Base-by-base conservation (phyloP, 2,113 vertebrate genomes). In the Salvelinus alpinus region DNA sequence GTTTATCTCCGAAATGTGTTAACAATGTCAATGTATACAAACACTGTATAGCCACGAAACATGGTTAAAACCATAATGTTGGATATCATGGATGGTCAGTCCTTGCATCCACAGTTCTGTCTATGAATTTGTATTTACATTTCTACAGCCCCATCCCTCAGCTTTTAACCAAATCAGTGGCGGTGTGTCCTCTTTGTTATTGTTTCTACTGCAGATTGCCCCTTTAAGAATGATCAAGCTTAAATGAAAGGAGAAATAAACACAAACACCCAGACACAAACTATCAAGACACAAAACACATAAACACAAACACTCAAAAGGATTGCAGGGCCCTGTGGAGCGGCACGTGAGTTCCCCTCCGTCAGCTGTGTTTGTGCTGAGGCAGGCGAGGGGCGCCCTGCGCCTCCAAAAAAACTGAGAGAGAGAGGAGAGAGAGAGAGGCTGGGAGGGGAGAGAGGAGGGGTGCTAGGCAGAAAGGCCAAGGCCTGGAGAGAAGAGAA, bases 321-420 rank as follows among this genome's bases (percentile, higher is more conserved):
- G 87, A 81, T 83, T 86, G 84, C 69, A 88, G 76, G 91, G 89
- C 84, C 92, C 91, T 83, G 85, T 22, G 70, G 89, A 86, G 84
- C 69, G 84, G 91, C 93, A 94, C 92, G 93, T 88, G 93, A 94
- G 91, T 88, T 38, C 87, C 85, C 88, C 91, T 92, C 90, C 90
- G 90, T 94, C 94, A 94, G 92, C 94, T 94, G 94, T 93, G 93
- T 94, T 94, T 94, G 92, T 90, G 83, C 88, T 91, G 81, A 80
- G 86, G 89, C 85, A 90, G 89, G 89, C 88, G 90, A 89, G 89
- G 90, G 90, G 90, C 84, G 5, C 90, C 87, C 80, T 60, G 84
- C 78, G 67, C 73, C 80, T 83, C 48, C 64, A 62, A 84, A 87
- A 82, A 81, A 89, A 72, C 20, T 44, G 80, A 75, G 73, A 72